A percentile compares a stretch with the other conserved stretches of the same genome.
These are phyloP conservation scores for Chouioia cunea DNA, from an alignment of 2,888 invertebrate species.

Conservation along the genomic window DNA sequence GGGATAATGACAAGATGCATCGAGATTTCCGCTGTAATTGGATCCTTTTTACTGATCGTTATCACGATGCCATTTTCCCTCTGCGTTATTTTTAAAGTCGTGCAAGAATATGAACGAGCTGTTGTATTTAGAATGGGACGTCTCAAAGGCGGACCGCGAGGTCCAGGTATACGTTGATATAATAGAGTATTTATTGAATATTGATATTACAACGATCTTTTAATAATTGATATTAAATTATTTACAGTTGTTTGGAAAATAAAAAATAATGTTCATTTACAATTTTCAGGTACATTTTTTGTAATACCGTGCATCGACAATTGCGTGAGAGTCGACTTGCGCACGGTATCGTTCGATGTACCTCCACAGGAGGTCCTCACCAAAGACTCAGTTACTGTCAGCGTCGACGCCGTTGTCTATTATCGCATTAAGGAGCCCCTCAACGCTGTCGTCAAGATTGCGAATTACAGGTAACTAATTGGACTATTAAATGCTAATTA, in stretches of 20 bases:
- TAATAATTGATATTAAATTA: too few species aligned
- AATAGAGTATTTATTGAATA: not conserved
- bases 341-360: conserved; percentile 95
- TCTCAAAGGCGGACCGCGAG: conserved; percentile 64
- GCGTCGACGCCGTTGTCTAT: conserved; percentile 91
- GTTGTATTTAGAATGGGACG: conserved; percentile 91
- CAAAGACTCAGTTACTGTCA: conserved; percentile 95
- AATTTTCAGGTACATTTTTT: conserved; percentile 84
- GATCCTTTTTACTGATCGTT: conserved; percentile 80
- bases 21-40: conserved; percentile 80
- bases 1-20: conserved; percentile 75
- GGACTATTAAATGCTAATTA: conserved; percentile 7
- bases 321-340: conserved; percentile 91
- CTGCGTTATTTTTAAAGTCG: conserved; percentile 89
- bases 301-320: conserved; percentile 94
- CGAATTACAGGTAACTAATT: conserved; percentile 76
- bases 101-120: conserved; percentile 88
- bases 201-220: too few species aligned
- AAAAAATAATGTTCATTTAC: too few species aligned
- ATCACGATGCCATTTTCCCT: conserved; percentile 86
- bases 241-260: too few species aligned
- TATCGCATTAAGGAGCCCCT: conserved; percentile 85
- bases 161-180: conserved; percentile 67
- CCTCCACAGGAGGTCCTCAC: conserved; percentile 96
- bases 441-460: conserved; percentile 81